Evolutionary conservation across 2,797 vertebrate genomes (phyloP).

Genomic region (Gallinago stenura): DNA sequence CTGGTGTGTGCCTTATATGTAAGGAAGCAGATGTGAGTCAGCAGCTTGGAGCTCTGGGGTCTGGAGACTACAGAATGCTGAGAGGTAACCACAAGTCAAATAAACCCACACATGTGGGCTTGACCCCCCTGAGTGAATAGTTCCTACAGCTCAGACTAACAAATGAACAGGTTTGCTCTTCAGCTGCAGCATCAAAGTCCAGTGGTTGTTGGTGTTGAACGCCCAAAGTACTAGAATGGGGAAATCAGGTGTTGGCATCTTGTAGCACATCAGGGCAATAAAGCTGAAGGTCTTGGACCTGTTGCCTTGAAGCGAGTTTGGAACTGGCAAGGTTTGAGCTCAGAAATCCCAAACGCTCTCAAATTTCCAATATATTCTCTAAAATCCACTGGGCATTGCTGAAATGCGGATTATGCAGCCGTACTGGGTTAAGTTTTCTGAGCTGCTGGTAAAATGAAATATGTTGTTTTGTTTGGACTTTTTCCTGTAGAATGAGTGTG

Average conservation of each 20-base stretch:
- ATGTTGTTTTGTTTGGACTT: not conserved
- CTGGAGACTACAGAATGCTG: not conserved
- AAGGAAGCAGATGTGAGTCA: not conserved
- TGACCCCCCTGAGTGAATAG: not conserved
- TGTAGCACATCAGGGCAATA: not conserved
- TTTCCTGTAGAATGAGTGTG: not conserved
- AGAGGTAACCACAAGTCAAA: not conserved
- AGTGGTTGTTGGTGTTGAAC: not conserved
- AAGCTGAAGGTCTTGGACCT: not conserved
- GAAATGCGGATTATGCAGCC: not conserved
- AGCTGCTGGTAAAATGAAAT: not conserved
- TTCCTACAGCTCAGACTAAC: not conserved
- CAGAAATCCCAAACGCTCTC: not conserved
- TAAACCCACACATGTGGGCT: rapidly evolving
- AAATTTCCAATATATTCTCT: not conserved
- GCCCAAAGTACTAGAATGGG: not conserved
- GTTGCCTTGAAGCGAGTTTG: not conserved
- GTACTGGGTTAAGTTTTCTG: not conserved
- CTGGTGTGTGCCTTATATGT: not conserved
- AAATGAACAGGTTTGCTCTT: not conserved
- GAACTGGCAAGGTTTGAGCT: not conserved
- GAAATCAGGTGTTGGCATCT: not conserved
- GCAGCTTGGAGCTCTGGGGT: not conserved
- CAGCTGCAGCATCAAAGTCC: not conserved
- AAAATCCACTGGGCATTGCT: not conserved